Percentiles rank a stretch among this genome's conserved stretches.
These are phyloP conservation scores for Nycticorax nycticorax DNA, from an alignment of 2,113 vertebrate species.

Conservation along the genomic window DNA sequence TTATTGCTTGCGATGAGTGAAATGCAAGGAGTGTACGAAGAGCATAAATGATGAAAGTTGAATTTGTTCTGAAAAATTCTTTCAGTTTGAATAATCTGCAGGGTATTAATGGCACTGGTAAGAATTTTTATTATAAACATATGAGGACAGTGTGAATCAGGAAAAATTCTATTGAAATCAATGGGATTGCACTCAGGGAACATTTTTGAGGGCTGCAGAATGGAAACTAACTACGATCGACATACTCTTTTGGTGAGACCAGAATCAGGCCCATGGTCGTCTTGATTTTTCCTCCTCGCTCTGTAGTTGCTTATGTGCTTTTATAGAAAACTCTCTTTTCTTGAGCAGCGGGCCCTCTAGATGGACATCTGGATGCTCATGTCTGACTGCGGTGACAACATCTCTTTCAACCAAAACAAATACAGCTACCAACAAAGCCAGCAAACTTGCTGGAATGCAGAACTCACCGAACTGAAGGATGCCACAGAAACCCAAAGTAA, in stretches of 20 bases:
- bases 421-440: neutral
- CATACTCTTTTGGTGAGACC: neutral
- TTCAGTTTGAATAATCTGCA: constrained; percentile 35
- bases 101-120: constrained; percentile 19
- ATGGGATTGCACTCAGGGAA: neutral
- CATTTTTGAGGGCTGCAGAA: constrained; percentile 32
- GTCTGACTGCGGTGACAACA: neutral
- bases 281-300: neutral
- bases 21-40: constrained; percentile 1
- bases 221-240: neutral
- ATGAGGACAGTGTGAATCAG: constrained; percentile 36
- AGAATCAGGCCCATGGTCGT: neutral
- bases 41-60: constrained; percentile 23
- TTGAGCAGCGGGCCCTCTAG: neutral
- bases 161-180: constrained; percentile 32
- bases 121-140: constrained; percentile 60
- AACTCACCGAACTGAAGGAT: neutral
- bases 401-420: neutral
- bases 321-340: neutral
- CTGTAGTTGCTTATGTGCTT: neutral
- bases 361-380: neutral
- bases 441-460: neutral
- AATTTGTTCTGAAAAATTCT: constrained; percentile 33
- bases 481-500: neutral
- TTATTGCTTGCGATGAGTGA: constrained; percentile 50